Evolutionary conservation across 2,113 vertebrate genomes (phyloP).

Genomic region (Myotis davidii): DNA sequence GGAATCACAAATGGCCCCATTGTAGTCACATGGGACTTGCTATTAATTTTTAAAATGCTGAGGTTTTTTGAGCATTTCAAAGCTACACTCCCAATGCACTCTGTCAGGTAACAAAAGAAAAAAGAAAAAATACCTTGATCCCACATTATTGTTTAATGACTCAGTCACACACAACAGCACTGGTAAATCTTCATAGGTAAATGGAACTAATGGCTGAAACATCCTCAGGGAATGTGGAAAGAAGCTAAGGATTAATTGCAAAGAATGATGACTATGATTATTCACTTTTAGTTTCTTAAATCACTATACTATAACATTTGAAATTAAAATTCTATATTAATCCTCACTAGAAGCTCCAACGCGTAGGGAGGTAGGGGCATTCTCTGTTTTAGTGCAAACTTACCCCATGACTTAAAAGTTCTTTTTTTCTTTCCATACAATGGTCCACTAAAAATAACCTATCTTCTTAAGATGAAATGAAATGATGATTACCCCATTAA

Average conservation of each 20-base stretch:
- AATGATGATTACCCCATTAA: neutral
- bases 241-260: neutral
- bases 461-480: neutral
- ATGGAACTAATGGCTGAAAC: constrained; percentile 34
- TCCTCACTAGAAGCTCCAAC: neutral
- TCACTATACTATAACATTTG: neutral
- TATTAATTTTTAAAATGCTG: neutral
- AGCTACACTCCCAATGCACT: neutral
- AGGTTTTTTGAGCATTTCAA: neutral
- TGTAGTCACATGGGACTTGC: neutral
- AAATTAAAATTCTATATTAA: constrained; percentile 45
- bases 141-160: constrained; percentile 12
- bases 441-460: neutral
- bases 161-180: constrained; percentile 25
- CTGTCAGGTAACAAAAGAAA: neutral
- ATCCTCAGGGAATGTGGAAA: constrained; percentile 21
- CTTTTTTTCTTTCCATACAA: neutral
- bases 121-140: neutral
- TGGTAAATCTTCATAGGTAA: constrained; percentile 41
- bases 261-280: neutral
- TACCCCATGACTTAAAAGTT: neutral
- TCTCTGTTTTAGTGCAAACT: neutral
- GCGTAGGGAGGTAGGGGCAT: neutral
- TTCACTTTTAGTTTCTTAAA: constrained; percentile 37
- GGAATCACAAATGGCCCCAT: neutral